Conservation (phyloP, 2,888 invertebrate species). For the Leuctra nigra region DNA sequence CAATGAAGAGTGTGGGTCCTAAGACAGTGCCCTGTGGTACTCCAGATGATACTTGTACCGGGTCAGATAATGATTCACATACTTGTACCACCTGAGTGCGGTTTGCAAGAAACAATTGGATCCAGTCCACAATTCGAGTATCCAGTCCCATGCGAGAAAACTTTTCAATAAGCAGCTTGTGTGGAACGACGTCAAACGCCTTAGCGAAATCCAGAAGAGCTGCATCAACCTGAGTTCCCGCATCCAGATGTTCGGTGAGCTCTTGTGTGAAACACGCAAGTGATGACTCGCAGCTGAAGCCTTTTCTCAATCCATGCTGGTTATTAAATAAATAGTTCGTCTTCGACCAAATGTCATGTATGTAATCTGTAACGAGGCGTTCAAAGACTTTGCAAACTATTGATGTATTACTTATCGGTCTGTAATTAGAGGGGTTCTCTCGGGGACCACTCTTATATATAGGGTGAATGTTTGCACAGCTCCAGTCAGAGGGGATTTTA, state of each 20-base stretch:
- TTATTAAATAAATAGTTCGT: not conserved
- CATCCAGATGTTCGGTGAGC: not conserved
- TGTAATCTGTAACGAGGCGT: not conserved
- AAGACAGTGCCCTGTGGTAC: not conserved
- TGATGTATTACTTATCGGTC: not conserved
- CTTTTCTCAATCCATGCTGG: not conserved
- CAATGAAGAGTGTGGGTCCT: not conserved
- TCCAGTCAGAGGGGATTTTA: not conserved
- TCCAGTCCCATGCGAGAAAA: not conserved
- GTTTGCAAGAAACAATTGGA: not conserved
- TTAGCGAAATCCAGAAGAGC: not conserved
- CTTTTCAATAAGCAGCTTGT: constrained; percentile 5
- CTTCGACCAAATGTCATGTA: not conserved
- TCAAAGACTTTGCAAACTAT: not conserved
- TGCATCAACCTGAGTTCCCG: not conserved
- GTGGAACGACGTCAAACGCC: not conserved
- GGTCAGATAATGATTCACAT: not conserved
- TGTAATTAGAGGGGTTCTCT: not conserved
- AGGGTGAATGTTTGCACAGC: not conserved
- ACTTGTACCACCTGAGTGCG: not conserved
- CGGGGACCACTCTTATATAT: not conserved
- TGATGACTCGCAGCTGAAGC: not conserved
- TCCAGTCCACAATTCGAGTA: not conserved
- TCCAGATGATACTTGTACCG: not conserved
- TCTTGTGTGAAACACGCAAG: not conserved